Percentiles rank a stretch among this genome's conserved stretches.
phyloP scores from a whole-genome alignment of 2,113 vertebrate genomes.

The Triplophysa dalaica region DNA sequence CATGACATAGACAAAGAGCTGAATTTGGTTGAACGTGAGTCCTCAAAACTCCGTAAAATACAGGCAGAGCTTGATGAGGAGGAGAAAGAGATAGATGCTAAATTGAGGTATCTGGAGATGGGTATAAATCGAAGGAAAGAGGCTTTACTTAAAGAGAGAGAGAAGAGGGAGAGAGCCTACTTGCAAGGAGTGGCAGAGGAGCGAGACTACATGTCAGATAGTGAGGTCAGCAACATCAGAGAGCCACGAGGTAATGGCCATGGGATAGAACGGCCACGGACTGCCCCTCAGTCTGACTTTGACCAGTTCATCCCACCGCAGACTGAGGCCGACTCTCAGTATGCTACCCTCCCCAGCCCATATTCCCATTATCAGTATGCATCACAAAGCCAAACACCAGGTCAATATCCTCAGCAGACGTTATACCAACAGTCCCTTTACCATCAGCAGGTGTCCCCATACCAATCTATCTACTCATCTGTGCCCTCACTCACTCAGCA shows the following conservation, averaged over 20 bases:
- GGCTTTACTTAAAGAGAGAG: constrained; percentile 93
- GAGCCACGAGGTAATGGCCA: constrained; percentile 83
- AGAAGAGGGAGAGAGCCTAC: constrained; percentile 96
- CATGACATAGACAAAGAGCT: constrained; percentile 98
- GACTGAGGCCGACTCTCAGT: constrained; percentile 89
- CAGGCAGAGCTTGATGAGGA: constrained; percentile 98
- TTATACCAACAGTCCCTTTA: constrained; percentile 90
- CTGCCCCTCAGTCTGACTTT: constrained; percentile 94
- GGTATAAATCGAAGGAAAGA: constrained; percentile 98
- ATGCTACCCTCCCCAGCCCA: constrained; percentile 87
- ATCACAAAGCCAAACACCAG: constrained; percentile 89
- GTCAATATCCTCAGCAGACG: constrained; percentile 88
- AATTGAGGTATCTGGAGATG: constrained; percentile 96
- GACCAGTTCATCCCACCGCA: constrained; percentile 93
- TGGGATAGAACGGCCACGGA: constrained; percentile 88
- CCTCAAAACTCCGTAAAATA: constrained; percentile 96
- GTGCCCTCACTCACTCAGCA: constrained; percentile 81
- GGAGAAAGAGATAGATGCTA: constrained; percentile 98
- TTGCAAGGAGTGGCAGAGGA: constrained; percentile 98
- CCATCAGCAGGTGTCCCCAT: constrained; percentile 91
- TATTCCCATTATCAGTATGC: constrained; percentile 93
- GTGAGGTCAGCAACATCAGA: constrained; percentile 92
- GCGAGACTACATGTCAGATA: constrained; percentile 98
- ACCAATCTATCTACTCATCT: constrained; percentile 83
- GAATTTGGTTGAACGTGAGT: constrained; percentile 95